Percentiles rank a stretch among this genome's conserved stretches.
phyloP scores from a whole-genome alignment of 1,140 invertebrate species.

The Panagrolaimus sp. region DNA sequence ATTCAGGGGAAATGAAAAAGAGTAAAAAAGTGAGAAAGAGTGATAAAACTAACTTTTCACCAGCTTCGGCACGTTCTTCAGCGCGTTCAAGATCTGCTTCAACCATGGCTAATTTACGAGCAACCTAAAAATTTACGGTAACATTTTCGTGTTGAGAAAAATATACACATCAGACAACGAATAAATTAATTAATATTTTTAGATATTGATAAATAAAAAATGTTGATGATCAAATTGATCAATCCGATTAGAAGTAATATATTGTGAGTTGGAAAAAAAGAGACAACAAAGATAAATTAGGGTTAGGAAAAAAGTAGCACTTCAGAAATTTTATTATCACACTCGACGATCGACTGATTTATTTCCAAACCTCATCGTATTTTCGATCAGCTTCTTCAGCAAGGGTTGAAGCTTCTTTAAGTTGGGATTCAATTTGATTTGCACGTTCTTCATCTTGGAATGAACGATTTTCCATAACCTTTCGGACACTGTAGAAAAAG shows the following conservation, averaged over 20 bases:
- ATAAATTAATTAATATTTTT: too few species aligned
- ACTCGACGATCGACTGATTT: too few species aligned
- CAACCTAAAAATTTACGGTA: constrained; percentile 70
- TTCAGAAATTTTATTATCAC: too few species aligned
- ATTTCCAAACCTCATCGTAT: constrained; percentile 92
- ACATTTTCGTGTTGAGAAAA: too few species aligned
- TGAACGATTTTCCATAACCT: constrained; percentile 98
- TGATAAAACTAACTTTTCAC: constrained; percentile 89
- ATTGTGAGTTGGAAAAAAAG: too few species aligned
- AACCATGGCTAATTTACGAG: constrained; percentile 99
- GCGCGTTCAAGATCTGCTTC: constrained; percentile 99
- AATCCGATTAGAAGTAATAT: too few species aligned
- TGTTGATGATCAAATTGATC: too few species aligned
- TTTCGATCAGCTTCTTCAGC: constrained; percentile 99
- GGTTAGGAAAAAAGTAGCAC: too few species aligned
- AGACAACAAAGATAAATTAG: too few species aligned
- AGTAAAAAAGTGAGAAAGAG: constrained; percentile 21
- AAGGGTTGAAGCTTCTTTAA: constrained; percentile 98
- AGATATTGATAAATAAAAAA: too few species aligned
- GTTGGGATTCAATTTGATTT: constrained; percentile 94
- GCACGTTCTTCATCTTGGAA: constrained; percentile 99
- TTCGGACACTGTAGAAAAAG: constrained; percentile 79
- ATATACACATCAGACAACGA: too few species aligned
- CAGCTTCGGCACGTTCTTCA: constrained; percentile 97
- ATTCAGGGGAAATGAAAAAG: too few species aligned